Evolutionary conservation across 2,113 vertebrate genomes (phyloP), one percentile per base, ranked within the genome.

Genomic region (Thymallus thymallus): DNA sequence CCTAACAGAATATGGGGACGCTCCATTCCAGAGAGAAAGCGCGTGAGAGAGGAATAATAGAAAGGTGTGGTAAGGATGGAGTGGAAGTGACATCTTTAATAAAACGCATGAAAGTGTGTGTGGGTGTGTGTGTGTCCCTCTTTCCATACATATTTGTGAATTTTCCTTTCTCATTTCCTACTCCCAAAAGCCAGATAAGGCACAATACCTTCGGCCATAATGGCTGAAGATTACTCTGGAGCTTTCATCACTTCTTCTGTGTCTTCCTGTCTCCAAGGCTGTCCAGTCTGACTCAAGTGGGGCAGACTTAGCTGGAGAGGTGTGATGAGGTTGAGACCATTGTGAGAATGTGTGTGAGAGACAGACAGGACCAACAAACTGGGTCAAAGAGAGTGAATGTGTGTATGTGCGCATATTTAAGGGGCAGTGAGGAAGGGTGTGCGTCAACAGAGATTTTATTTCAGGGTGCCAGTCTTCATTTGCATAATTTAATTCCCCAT

Each of bases 401-500:
- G 69, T 77, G 82, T 65, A 84, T 84, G 82, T 55, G 35, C 32
- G 29, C 62, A 24, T 78, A 81, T 88, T 86, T 86, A 87, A 82
- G 85, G 83, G 82, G 81, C 79, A 84, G 86, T 73, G 10, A 76
- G 88, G 86, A 88, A 78, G 84, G 24, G 80, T 80, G 85, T 80
- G 85, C 88, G 88, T 92, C 92, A 93, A 88, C 88, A 87, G 82
- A 83, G 80, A 88, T 90, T 86, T 85, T 79, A 41, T 41, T 41
- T 41, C 75, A 74, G 72, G 56, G 80, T 83, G 85, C 84, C 87
- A 88, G 80, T 87, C 80, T 16, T 75, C 83, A 92, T 93, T 92
- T 93, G 90, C 92, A 92, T 93, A 92, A 88, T 91, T 92, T 88
- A 71, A 84, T 89, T 88, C 81, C 82, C 48, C 24, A 69, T 5